These are phyloP conservation scores for Trichomycterus rosablanca DNA, from an alignment of 2,113 vertebrate species.

Conservation along the genomic window DNA sequence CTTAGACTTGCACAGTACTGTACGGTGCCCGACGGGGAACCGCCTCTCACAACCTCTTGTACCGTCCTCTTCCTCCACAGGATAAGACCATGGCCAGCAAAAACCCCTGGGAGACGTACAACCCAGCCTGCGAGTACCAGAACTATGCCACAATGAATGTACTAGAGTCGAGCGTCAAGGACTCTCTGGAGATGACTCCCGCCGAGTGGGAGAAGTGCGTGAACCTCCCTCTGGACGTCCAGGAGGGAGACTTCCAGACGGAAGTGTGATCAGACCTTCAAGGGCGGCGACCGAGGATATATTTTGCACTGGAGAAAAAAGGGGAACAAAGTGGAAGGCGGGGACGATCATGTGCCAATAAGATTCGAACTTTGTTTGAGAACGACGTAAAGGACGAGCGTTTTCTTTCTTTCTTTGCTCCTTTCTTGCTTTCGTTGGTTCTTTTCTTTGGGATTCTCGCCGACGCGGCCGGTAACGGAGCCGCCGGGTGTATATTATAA, in stretches of 20 bases:
- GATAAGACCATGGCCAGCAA: constrained; percentile 91
- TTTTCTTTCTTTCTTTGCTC: no score
- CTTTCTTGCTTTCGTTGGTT: constrained; percentile 86
- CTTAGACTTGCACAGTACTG: no score
- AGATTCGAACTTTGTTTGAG: constrained; percentile 54
- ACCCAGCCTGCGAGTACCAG: constrained; percentile 93
- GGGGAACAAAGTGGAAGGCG: constrained; percentile 78
- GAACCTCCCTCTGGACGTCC: constrained; percentile 95
- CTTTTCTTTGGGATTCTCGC: constrained; percentile 87
- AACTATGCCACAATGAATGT: constrained; percentile 98
- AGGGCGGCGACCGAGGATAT: constrained; percentile 50
- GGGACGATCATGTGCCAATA: constrained; percentile 86
- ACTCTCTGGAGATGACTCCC: constrained; percentile 93
- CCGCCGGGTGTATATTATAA: constrained; percentile 98
- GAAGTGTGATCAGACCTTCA: constrained; percentile 79
- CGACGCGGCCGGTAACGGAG: constrained; percentile 84
- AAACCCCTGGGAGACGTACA: constrained; percentile 97
- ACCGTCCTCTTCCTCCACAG: constrained; percentile 70
- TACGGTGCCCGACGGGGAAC: no score
- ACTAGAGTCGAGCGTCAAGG: constrained; percentile 91
- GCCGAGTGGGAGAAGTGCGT: constrained; percentile 99
- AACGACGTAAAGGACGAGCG: constrained; percentile 51
- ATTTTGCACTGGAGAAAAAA: constrained; percentile 84
- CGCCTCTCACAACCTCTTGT: no score
- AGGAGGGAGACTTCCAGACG: constrained; percentile 98